Conservation (phyloP, 2,113 vertebrate genomes). For the Ciconia maguari region DNA sequence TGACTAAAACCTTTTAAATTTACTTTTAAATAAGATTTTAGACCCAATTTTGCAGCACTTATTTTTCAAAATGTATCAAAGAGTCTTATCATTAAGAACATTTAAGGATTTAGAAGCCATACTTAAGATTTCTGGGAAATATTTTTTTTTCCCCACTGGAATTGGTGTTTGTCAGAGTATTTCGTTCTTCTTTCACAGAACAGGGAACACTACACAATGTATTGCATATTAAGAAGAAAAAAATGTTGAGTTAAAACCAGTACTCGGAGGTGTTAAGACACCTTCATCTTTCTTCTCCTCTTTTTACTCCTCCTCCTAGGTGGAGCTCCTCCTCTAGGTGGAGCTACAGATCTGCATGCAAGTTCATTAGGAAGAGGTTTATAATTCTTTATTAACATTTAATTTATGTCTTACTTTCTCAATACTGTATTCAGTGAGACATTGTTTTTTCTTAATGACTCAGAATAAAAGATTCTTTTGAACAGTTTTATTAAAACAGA, state of each 20-base stretch:
- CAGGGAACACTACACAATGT: background rate
- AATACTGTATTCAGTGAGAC: background rate
- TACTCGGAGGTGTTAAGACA: background rate
- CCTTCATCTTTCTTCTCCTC: background rate
- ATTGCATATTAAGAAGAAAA: background rate
- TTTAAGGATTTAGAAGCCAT: background rate
- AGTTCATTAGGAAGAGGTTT: background rate
- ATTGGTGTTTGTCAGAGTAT: background rate
- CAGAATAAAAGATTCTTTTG: background rate
- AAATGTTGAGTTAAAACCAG: background rate
- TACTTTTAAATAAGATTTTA: background rate
- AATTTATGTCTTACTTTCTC: background rate
- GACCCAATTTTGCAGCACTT: background rate
- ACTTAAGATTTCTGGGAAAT: background rate
- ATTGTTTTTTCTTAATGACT: background rate
- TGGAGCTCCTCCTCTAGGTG: background rate
- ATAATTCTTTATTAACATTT: background rate
- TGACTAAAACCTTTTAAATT: background rate
- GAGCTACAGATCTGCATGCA: background rate
- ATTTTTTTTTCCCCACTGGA: background rate
- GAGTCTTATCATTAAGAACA: background rate
- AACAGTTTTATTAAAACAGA: background rate
- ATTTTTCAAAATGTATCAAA: background rate
- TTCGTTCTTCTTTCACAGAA: background rate
- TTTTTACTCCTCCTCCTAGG: background rate